phyloP scores from a whole-genome alignment of 2,113 vertebrate species.

The Pachyramphus minor region DNA sequence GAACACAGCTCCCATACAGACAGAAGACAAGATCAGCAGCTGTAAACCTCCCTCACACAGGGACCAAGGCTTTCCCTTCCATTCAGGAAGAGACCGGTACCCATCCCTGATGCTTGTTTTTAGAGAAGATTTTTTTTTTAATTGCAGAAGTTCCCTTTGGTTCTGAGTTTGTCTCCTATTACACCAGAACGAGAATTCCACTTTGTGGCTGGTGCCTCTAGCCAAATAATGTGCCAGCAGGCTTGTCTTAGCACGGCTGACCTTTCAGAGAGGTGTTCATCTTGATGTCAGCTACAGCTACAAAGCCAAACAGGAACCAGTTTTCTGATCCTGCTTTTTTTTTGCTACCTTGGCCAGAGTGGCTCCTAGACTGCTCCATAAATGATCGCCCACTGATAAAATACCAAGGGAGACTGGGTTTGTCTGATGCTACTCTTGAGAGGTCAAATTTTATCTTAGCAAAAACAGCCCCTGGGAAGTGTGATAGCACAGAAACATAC shows the following conservation, averaged over 20 bases:
- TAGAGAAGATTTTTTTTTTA: neutral
- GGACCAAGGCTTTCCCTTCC: neutral
- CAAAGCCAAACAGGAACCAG: neutral
- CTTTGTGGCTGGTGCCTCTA: neutral
- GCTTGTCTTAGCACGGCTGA: neutral
- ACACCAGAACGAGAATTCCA: neutral
- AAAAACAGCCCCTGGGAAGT: neutral
- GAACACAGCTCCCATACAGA: neutral
- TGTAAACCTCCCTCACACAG: neutral
- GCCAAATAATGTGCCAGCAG: neutral
- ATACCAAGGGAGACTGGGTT: neutral
- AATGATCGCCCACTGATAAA: conserved; percentile 1
- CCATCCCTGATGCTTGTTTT: neutral
- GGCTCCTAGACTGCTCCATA: neutral
- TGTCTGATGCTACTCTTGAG: neutral
- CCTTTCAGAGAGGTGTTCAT: neutral
- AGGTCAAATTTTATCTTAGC: conserved; percentile 2
- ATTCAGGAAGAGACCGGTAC: neutral
- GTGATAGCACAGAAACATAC: neutral
- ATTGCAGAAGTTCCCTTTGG: neutral
- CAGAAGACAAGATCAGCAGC: neutral
- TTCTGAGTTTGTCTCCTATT: neutral
- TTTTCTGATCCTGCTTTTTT: neutral
- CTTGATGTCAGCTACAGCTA: neutral
- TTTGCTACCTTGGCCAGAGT: neutral